Evolutionary conservation across 2,888 invertebrate genomes (phyloP), one percentile per base, ranked within the genome.

Genomic region (Zaprionus obscuricornis): DNA sequence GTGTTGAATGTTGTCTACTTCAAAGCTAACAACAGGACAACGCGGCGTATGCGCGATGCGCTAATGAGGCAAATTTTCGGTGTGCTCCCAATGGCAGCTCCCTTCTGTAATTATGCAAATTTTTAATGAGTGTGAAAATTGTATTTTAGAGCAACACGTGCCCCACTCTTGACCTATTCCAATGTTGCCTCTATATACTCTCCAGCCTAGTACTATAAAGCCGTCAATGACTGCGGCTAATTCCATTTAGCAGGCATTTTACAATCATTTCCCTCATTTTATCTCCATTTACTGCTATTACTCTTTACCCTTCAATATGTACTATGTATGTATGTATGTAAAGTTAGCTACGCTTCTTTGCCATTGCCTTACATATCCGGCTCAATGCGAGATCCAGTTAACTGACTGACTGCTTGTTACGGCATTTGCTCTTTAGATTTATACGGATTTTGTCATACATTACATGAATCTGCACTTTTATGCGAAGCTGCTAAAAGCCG

Each of bases 401-500:
- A 65, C 68, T 57, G 62, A 45, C 58, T 63, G 75, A n/a, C 57
- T 57, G 55, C 66, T 50, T 63, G 68, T 39, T 55, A 63, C 67
- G 74, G 64, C 73, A 79, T 75, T 73, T 66, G 70, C 83, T 79
- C 85, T 79, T 85, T 83, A 78, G 85, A 74, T 85, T 85, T 85
- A 78, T 76, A 81, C 71, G 85, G 85, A 85, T 85, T 85, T 83
- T 71, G 75, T 67, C 74, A 76, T 84, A 85, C 76, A 81, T 77
- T 88, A 89, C 89, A 89, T 77, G 89, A 82, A 79, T 88, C 88
- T 88, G 88, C 89, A 89, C 89, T 89, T 88, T 84, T 72, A 78
- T 83, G 77, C 31, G n/a, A n/a, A 14, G 46, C 71, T 47, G 52
- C 34, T 56, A 20, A 85, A 87, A 88, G 82, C 77, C 78, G 87